Base-by-base conservation (phyloP, 2,113 vertebrate genomes). In the Patagioenas fasciata region DNA sequence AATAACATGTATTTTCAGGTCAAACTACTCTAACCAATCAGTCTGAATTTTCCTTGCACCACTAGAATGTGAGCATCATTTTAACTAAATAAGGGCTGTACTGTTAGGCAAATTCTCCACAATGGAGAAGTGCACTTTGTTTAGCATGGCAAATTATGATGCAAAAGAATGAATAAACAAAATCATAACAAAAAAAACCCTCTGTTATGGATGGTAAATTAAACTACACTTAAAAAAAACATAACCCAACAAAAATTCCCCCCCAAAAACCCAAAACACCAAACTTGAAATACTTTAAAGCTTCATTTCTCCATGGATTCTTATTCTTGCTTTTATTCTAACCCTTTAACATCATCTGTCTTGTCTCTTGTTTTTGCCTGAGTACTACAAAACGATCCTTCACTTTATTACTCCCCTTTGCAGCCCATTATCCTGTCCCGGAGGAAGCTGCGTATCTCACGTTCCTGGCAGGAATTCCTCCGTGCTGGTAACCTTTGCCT, bases 401-500 rank as follows among this genome's bases (percentile, higher is more conserved):
- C 65, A 38, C 80, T 97, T 72, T 80, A 32, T 89, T 92, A 34
- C 60, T 96, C 85, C 74, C 78, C 92, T 96, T 72, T 32, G 40
- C 79, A 95, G 96, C 66, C 93, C 91, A 95, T 96, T 97, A 96
- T 66, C 64, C 88, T 62, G 60, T 38, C 91, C 91, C 62, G 83
- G 91, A 96, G 91, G 88, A 93, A 95, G 88, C 42, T 61, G 61
- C 16, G 25, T 57, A 56, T 86, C 84, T 94, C 34, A 62, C 15
- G 13, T 51, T 95, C 96, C 94, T 89, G 86, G 34, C 80, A 89
- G 81, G 91, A 93, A 86, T 95, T 96, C 85, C 84, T 94, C 23
- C 8, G 10, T 20, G 79, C 77, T 91, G 93, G 93, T 97, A 95
- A 98, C 97, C 98, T 98, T 96, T 96, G 96, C 95, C 94, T 97